These are phyloP conservation scores for Meda fulgida DNA, from an alignment of 2,797 vertebrate species.

Conservation along the genomic window DNA sequence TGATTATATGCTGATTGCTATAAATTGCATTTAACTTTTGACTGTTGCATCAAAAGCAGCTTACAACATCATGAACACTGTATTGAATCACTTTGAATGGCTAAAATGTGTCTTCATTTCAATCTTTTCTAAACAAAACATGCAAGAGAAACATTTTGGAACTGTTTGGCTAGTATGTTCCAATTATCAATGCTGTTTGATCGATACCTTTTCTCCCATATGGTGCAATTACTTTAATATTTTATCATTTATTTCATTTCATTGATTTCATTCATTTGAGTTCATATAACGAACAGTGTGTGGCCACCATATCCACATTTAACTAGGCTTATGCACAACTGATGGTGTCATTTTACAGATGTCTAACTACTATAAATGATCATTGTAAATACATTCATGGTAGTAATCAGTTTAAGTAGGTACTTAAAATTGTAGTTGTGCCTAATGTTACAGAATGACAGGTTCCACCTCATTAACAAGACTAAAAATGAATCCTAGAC, in stretches of 20 bases:
- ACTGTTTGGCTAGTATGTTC: background rate
- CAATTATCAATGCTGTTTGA: constrained; percentile 4
- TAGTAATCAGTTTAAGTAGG: background rate
- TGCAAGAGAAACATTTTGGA: background rate
- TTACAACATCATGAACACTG: background rate
- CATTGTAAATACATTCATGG: background rate
- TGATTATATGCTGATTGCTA: background rate
- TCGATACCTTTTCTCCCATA: background rate
- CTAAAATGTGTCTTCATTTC: background rate
- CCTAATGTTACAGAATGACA: background rate
- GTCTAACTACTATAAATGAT: constrained; percentile 1
- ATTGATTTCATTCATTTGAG: constrained; percentile 5
- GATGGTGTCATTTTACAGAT: background rate
- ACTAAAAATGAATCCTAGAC: background rate
- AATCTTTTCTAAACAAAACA: background rate
- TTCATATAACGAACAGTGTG: background rate
- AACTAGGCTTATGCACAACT: constrained; percentile 6
- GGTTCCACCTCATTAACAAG: constrained; percentile 1
- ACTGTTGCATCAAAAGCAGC: background rate
- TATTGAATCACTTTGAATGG: background rate
- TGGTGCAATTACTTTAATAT: constrained; percentile 2
- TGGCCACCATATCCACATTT: background rate
- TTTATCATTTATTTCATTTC: too few species aligned
- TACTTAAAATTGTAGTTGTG: background rate
- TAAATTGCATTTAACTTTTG: background rate